Base-by-base conservation (phyloP, 2,113 vertebrate genomes). In the Pelvicachromis taeniatus region DNA sequence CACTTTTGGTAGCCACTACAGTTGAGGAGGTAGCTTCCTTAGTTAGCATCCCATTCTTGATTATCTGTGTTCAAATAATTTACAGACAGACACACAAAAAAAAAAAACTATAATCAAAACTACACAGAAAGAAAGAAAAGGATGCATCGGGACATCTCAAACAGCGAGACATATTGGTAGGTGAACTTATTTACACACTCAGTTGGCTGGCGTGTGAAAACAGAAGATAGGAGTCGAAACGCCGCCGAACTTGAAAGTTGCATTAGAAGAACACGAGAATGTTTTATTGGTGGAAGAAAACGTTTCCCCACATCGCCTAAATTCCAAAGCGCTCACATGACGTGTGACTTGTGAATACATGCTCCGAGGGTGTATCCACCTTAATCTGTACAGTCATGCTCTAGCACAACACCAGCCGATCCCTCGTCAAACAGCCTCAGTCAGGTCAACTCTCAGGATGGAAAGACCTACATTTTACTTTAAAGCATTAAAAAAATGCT, bases 1-100 rank as follows among this genome's bases (percentile, higher is more conserved):
- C 96, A 96, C 96, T 97, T 97, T 96, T 97, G 97, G 97, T 96
- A 97, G 97, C 96, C 96, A 96, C 97, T 97, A 97, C 95, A 96
- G 93, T 96, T 96, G 93, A 97, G 96, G 98, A 99, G 98, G 98
- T 99, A 99, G 98, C 97, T 97, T 98, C 97, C 97, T 97, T 97
- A 96, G 95, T 97, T 96, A 97, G 95, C 97, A 97, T 97, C 97
- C 97, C 97, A 97, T 97, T 96, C 93, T 94, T 92, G 87, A 95
- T 95, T 95, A 92, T 88, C 82, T 58, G 48, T 89, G 91, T 95
- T 95, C 84, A 93, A 98, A 99, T 97, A 98, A 99, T 97, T 98
- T 98, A 99, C 89, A 94, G n/a, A 87, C 7, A 92, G 77, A 87
- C 52, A 86, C 8, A 85, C n/a, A n/a, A 85, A 78, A 48, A 80